Conservation (phyloP, 1,140 invertebrate species). For the Bathynomus jamesi region DNA sequence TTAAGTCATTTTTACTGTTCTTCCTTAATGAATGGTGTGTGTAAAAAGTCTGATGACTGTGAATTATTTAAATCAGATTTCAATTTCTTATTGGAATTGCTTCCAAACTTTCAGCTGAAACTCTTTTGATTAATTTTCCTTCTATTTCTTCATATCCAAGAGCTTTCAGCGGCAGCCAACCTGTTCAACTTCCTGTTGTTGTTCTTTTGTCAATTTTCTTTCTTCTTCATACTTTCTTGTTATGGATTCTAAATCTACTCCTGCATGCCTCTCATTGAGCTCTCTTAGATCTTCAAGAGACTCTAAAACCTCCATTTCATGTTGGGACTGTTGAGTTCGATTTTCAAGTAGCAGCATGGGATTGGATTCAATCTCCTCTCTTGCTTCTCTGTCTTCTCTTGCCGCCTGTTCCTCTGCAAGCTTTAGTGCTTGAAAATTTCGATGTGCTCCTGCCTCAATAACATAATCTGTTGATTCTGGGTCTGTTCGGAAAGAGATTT, state of each 20-base stretch:
- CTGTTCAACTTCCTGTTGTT: conserved; percentile 23
- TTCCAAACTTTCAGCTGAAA: conserved; percentile 18
- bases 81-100: conserved; percentile 11
- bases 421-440: conserved; percentile 97
- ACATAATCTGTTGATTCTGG: conserved; percentile 96
- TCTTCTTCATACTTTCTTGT: conserved; percentile 55
- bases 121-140: conserved; percentile 25
- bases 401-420: conserved; percentile 92
- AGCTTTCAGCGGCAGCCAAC: conserved; percentile 20
- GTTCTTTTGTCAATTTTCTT: conserved; percentile 30
- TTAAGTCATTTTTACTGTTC: conserved; percentile 18
- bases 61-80: neutral
- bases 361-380: conserved; percentile 96
- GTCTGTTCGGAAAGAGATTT: conserved; percentile 98
- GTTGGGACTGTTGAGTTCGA: conserved; percentile 89
- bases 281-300: conserved; percentile 95
- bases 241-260: conserved; percentile 81
- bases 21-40: conserved; percentile 1
- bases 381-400: conserved; percentile 79
- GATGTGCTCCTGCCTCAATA: conserved; percentile 94
- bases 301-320: conserved; percentile 93
- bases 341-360: conserved; percentile 96
- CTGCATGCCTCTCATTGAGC: conserved; percentile 78
- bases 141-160: conserved; percentile 34
- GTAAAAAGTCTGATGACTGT: neutral